Evolutionary conservation across 1,140 invertebrate species (phyloP), one percentile per base, ranked within the genome.

Genomic region (Maconellicoccus hirsutus): DNA sequence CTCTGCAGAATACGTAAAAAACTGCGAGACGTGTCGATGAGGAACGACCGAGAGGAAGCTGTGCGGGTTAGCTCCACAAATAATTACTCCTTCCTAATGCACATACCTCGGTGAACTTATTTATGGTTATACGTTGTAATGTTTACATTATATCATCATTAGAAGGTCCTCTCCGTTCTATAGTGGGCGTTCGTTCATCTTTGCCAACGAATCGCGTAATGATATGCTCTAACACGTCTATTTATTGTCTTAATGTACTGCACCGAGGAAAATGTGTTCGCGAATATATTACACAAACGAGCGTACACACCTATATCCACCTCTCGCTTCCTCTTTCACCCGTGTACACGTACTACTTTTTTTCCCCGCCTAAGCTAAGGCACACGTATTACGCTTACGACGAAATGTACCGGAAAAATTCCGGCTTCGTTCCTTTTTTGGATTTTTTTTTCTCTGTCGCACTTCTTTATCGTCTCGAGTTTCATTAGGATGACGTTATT

Each of bases 181-280:
- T 59, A 66, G 25, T 25, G 21, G 61, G 61, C 22, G 19, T 25
- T 66, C 25, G 16, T 12, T 16, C n/a, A n/a, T n/a, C 8, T 10
- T 3, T 25, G 25, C 22, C 52, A 25, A 26, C 19, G 61, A 25
- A 66, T 25, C 61, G 61, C 21, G 61, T 66, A 66, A 66, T 23
- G 19, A 66, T 25, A 66, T 66, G 61, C 61, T 66, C 19, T 25
- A 66, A 66, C 61, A 66, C 61, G 61, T 66, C 61, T 66, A 66
- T 66, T 66, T 66, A 25, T 26, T 66, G 25, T 66, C 61, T 66
- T 66, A 66, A 66, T 25, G 25, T 66, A 66, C 61, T 25, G 21
- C 61, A 26, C 8, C 21, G 61, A 16, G 61, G 61, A 66, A 66
- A 66, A 66, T 66, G 61, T 66, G 61, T 26, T 66, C 22, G 22